Conservation (phyloP, 2,797 vertebrate genomes). For the Sylvilagus floridanus region DNA sequence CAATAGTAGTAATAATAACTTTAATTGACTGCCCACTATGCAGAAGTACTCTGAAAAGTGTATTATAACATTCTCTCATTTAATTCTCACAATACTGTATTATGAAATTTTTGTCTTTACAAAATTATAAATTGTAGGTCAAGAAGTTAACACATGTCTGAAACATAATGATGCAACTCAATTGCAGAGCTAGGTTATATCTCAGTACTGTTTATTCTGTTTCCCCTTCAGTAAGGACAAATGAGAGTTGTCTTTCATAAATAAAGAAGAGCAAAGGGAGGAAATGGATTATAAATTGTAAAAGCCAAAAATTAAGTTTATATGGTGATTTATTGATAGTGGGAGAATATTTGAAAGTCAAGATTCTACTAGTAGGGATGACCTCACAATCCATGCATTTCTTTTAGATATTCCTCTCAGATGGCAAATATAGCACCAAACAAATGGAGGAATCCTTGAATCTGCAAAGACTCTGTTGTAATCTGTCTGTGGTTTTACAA, state of each 20-base stretch:
- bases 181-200: neutral
- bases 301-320: neutral
- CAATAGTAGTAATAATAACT: neutral
- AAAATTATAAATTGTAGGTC: neutral
- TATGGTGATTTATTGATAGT: neutral
- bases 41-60: neutral
- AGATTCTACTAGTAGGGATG: neutral
- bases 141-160: neutral
- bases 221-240: neutral
- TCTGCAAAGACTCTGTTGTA: neutral
- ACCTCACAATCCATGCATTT: neutral
- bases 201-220: neutral
- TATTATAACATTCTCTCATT: neutral
- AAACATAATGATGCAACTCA: neutral
- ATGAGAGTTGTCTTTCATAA: neutral
- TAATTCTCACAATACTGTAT: neutral
- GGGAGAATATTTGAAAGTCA: neutral
- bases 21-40: neutral
- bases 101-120: neutral
- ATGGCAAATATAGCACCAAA: neutral
- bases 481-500: neutral
- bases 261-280: neutral
- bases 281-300: neutral
- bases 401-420: neutral
- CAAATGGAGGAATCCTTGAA: neutral